Evolutionary conservation across 2,888 invertebrate genomes (phyloP).

Genomic region (Euzetes globulus): DNA sequence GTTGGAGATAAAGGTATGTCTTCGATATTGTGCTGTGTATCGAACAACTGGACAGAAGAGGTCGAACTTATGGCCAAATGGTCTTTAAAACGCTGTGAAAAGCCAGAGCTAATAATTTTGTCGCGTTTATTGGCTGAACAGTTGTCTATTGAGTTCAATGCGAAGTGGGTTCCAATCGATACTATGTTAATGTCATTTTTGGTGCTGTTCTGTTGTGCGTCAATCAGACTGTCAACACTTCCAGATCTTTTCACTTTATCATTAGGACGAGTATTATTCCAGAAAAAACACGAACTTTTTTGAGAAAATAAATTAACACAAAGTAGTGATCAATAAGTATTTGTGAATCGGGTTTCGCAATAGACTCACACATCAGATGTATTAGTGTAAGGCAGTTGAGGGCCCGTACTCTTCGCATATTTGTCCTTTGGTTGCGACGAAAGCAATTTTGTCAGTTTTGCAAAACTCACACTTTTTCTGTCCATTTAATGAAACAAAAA

Average conservation of each 20-base stretch:
- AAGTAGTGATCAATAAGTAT: neutral
- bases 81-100: neutral
- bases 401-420: slow-evolving; percentile 30
- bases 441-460: slow-evolving; percentile 41
- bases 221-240: slow-evolving; percentile 33
- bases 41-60: slow-evolving; percentile 3
- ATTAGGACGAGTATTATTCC: slow-evolving; percentile 26
- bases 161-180: neutral
- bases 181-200: neutral
- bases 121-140: neutral
- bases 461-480: slow-evolving; percentile 39
- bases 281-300: slow-evolving; percentile 38
- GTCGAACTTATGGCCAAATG: slow-evolving; percentile 16
- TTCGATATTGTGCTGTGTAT: neutral
- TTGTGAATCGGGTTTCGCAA: slow-evolving; percentile 15
- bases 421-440: slow-evolving; percentile 40
- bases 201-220: slow-evolving; percentile 5
- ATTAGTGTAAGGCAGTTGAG: slow-evolving; percentile 3
- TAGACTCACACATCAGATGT: slow-evolving; percentile 4
- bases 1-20: neutral
- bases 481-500: neutral
- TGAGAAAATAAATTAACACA: neutral
- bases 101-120: neutral
- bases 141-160: neutral
- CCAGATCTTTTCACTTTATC: slow-evolving; percentile 31